A percentile compares a stretch with the other conserved stretches of the same genome.
Evolutionary conservation across 2,797 vertebrate genomes (phyloP).

Genomic region (Eupleurogrammus muticus): DNA sequence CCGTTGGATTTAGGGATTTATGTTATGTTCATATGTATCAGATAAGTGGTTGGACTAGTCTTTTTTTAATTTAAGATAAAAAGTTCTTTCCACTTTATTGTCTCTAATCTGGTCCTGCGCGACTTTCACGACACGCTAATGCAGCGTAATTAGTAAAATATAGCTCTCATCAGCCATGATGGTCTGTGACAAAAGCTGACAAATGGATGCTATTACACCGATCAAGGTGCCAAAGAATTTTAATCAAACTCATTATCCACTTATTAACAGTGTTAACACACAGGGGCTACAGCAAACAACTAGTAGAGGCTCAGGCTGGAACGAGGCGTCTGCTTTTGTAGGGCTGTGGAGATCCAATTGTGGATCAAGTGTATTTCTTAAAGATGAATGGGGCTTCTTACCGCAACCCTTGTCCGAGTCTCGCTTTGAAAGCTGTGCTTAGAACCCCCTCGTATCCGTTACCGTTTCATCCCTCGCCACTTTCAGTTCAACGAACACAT

Average conservation of each 20-base stretch:
- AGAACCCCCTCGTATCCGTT: slow-evolving; percentile 5
- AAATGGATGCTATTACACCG: slow-evolving; percentile 25
- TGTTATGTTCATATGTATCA: too few species aligned
- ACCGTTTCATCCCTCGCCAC: slow-evolving; percentile 18
- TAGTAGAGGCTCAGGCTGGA: slow-evolving; percentile 28
- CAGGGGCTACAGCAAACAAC: slow-evolving; percentile 59
- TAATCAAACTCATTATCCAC: slow-evolving; percentile 46
- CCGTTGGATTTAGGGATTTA: too few species aligned
- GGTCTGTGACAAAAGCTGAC: slow-evolving; percentile 10
- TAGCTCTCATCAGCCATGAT: slow-evolving; percentile 17
- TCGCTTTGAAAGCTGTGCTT: slow-evolving; percentile 60
- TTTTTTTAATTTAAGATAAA: too few species aligned
- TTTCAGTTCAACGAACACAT: neutral
- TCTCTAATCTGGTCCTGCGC: slow-evolving; percentile 15
- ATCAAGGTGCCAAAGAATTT: slow-evolving; percentile 29
- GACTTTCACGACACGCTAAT: neutral
- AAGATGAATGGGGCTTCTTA: slow-evolving; percentile 59
- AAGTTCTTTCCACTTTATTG: too few species aligned
- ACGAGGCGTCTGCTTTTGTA: slow-evolving; percentile 43
- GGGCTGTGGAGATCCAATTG: slow-evolving; percentile 58
- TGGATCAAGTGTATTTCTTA: slow-evolving; percentile 67
- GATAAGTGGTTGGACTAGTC: too few species aligned
- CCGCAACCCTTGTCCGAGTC: slow-evolving; percentile 57
- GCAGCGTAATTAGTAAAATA: slow-evolving; percentile 9
- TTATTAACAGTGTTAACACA: slow-evolving; percentile 51